Percentiles rank a stretch among this genome's conserved stretches.
Conservation (phyloP, 2,113 vertebrate species). For the Dunckerocampus dactyliophorus region DNA sequence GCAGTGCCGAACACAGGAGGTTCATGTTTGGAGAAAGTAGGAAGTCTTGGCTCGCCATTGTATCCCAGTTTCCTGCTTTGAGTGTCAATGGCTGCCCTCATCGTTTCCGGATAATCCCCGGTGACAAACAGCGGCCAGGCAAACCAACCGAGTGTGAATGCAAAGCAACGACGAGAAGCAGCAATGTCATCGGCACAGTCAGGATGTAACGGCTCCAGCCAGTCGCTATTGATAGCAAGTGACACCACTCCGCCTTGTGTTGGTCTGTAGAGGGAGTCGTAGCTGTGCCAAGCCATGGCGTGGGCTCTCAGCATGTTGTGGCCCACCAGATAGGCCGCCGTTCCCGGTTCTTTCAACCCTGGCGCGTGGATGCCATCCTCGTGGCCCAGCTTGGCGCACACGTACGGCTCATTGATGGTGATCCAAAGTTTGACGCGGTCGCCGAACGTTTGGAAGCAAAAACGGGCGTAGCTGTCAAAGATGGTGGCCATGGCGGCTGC, state of each 20-base stretch:
- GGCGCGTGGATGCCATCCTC: conserved; percentile 66
- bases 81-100: conserved; percentile 69
- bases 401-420: conserved; percentile 76
- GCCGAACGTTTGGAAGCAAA: conserved; percentile 80
- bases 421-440: conserved; percentile 79
- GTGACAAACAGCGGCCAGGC: conserved; percentile 78
- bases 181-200: conserved; percentile 55
- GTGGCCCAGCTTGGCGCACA: conserved; percentile 61
- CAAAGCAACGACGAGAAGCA: conserved; percentile 61
- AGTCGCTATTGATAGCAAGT: conserved; percentile 71
- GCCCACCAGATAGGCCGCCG: conserved; percentile 67
- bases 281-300: conserved; percentile 77
- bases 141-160: conserved; percentile 76
- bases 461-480: conserved; percentile 74
- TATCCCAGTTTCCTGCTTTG: conserved; percentile 64
- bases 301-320: conserved; percentile 78
- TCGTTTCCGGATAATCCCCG: conserved; percentile 77
- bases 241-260: conserved; percentile 69
- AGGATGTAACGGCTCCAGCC: conserved; percentile 66
- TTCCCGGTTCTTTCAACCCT: conserved; percentile 62
- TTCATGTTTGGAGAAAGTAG: conserved; percentile 74
- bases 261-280: conserved; percentile 63
- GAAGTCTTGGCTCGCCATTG: conserved; percentile 57
- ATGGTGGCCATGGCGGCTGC: conserved; percentile 51
- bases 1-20: conserved; percentile 69